Percentiles rank a stretch among this genome's conserved stretches.
Conservation (phyloP, 2,797 vertebrate species). For the Avahi laniger region DNA sequence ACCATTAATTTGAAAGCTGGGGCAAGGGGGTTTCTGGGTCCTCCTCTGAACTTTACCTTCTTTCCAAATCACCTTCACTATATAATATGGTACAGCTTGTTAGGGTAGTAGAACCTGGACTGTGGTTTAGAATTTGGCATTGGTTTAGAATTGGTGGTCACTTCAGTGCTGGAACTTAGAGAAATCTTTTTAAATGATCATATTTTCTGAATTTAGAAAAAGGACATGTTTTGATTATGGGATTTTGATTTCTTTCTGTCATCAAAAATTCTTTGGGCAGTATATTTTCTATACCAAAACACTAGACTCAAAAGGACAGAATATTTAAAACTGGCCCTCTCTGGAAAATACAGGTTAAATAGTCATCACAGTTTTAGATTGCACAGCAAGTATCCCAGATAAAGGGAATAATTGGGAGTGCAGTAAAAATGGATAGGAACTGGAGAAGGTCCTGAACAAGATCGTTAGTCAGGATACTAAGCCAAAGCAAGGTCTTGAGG, state of each 20-base stretch:
- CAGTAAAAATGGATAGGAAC: neutral
- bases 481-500: neutral
- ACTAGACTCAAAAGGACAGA: neutral
- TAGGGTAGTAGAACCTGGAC: neutral
- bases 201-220: neutral
- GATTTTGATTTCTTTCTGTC: neutral
- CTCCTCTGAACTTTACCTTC: neutral
- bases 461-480: neutral
- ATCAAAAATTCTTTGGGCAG: neutral
- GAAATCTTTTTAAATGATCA: neutral
- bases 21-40: neutral
- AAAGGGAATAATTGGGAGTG: neutral
- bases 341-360: slow-evolving; percentile 11
- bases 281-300: neutral
- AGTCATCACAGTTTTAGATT: neutral
- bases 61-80: neutral
- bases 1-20: slow-evolving; percentile 12
- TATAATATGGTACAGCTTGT: neutral
- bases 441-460: neutral
- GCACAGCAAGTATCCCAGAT: neutral
- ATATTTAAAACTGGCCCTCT: slow-evolving; percentile 4
- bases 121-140: neutral
- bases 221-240: neutral
- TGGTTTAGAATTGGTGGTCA: neutral
- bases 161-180: neutral